Percentiles rank a stretch among this genome's conserved stretches.
Conservation (phyloP, 1,140 invertebrate species). For the Solenopsis invicta region DNA sequence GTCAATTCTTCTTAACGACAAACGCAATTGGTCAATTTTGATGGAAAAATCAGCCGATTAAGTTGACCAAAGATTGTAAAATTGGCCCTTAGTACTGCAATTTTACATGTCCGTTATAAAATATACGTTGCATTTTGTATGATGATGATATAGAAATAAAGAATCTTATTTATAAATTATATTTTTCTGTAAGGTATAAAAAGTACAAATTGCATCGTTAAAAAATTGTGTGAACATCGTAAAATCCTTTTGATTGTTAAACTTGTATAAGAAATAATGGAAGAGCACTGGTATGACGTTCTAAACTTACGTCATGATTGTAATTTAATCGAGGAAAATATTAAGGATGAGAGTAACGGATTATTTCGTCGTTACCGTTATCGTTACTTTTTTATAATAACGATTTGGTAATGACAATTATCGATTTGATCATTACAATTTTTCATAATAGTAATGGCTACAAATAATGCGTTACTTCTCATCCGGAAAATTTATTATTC, state of each 20-base stretch:
- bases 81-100: not conserved
- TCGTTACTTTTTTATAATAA: too few relatives aligned
- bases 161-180: slow-evolving; percentile 19
- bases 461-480: too few relatives aligned
- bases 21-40: too few relatives aligned
- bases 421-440: too few relatives aligned
- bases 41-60: too few relatives aligned
- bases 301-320: not conserved
- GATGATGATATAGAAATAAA: not conserved
- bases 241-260: not conserved
- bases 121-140: not conserved
- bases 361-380: too few relatives aligned
- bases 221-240: not conserved
- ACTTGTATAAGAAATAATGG: slow-evolving; percentile 28
- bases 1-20: too few relatives aligned
- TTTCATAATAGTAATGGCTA: too few relatives aligned
- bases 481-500: too few relatives aligned
- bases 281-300: slow-evolving; percentile 5
- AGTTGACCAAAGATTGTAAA: too few relatives aligned
- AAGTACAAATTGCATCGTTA: slow-evolving; percentile 33
- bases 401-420: too few relatives aligned
- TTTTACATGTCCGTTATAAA: slow-evolving; percentile 10
- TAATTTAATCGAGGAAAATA: not conserved
- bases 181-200: slow-evolving; percentile 35
- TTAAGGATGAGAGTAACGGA: too few relatives aligned